Evolutionary conservation across 2,888 invertebrate genomes (phyloP).

Genomic region (Mythimna albipuncta): DNA sequence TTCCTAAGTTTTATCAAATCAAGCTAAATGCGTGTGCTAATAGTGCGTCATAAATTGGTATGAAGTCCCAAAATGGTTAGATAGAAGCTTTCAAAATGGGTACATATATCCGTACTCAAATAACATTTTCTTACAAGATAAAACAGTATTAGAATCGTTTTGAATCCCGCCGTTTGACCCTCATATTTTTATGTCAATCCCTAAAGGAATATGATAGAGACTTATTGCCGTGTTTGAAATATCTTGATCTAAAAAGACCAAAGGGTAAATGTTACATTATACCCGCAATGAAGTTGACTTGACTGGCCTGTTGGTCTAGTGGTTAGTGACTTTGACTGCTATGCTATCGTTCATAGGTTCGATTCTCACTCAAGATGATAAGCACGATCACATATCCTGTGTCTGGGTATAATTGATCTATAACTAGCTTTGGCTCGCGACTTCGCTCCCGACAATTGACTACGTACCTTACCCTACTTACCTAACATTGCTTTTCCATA

Average conservation of each 20-base stretch:
- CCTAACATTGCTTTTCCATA: too few relatives aligned
- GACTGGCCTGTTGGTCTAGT: too few relatives aligned
- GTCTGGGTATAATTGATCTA: too few relatives aligned
- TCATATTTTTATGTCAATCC: conserved; percentile 54
- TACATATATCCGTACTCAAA: background rate
- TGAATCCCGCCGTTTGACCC: conserved; percentile 50
- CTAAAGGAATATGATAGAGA: conserved; percentile 47
- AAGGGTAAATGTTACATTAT: conserved; percentile 28
- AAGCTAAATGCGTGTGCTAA: too few relatives aligned
- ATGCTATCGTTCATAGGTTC: too few relatives aligned
- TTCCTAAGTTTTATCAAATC: too few relatives aligned
- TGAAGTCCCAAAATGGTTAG: background rate
- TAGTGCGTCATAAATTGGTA: background rate
- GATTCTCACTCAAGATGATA: too few relatives aligned
- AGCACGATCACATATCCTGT: too few relatives aligned
- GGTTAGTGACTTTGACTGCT: too few relatives aligned
- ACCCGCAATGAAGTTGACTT: background rate
- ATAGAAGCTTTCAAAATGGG: background rate
- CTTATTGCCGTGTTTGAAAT: conserved; percentile 42
- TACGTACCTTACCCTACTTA: too few relatives aligned
- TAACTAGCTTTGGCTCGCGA: too few relatives aligned
- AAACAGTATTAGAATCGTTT: conserved; percentile 19
- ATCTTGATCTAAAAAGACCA: conserved; percentile 19
- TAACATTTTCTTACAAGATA: conserved; percentile 31
- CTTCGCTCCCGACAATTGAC: too few relatives aligned